Percentiles rank a stretch among this genome's conserved stretches.
Evolutionary conservation across 1,140 invertebrate species (phyloP).

Genomic region (Zaprionus taronus): DNA sequence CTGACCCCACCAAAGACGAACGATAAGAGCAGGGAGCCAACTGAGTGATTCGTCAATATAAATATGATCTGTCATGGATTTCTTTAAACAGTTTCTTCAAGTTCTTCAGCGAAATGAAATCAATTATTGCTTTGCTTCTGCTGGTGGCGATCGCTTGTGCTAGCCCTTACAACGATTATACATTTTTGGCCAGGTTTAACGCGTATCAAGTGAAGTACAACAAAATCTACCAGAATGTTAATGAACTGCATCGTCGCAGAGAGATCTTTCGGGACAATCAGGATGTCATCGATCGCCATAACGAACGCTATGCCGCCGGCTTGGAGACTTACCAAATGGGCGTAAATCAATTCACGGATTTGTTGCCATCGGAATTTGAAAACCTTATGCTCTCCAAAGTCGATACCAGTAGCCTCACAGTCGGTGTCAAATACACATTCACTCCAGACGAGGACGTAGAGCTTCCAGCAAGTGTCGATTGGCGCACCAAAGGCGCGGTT

Average conservation of each 20-base stretch:
- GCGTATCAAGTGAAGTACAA: slow-evolving; percentile 5
- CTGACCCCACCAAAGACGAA: neutral
- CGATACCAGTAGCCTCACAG: neutral
- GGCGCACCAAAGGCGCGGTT: slow-evolving; percentile 89
- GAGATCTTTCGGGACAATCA: slow-evolving; percentile 94
- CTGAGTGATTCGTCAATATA: neutral
- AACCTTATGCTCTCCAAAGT: slow-evolving; percentile 4
- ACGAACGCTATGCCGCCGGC: slow-evolving; percentile 88
- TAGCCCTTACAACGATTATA: neutral
- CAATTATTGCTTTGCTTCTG: neutral
- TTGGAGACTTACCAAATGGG: slow-evolving; percentile 87
- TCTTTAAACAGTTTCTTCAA: neutral
- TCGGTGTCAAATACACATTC: neutral
- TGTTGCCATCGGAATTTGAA: slow-evolving; percentile 92
- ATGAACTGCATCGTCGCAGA: slow-evolving; percentile 86
- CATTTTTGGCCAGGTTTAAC: neutral
- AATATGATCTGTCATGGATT: neutral
- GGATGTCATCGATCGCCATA: slow-evolving; percentile 92
- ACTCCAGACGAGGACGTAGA: neutral
- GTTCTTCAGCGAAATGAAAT: slow-evolving; percentile 5
- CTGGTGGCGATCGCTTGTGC: slow-evolving; percentile 5
- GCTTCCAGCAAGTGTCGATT: slow-evolving; percentile 17
- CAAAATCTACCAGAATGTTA: slow-evolving; percentile 12
- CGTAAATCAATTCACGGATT: slow-evolving; percentile 92
- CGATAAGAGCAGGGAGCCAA: neutral